Conservation (phyloP, 2,113 vertebrate genomes). For the Phodopus roborovskii region DNA sequence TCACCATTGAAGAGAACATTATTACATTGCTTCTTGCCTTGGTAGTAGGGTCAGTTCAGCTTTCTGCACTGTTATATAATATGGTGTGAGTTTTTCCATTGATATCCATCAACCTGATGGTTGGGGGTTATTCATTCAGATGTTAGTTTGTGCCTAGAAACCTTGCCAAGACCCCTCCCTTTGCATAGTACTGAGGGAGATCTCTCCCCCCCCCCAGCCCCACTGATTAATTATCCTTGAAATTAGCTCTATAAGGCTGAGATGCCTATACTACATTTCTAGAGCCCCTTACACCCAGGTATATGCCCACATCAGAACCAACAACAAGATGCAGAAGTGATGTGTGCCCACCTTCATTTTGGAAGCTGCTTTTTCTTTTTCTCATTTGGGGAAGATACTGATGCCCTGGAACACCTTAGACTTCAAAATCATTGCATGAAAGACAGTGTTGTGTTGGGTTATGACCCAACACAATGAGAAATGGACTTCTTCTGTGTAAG, state of each 20-base stretch:
- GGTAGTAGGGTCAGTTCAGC: neutral
- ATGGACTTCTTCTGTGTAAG: neutral
- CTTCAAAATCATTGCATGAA: neutral
- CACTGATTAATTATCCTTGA: neutral
- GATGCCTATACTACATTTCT: neutral
- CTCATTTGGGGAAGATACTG: neutral
- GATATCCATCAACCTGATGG: neutral
- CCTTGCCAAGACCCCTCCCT: neutral
- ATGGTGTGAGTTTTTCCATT: neutral
- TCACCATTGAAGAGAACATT: neutral
- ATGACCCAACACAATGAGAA: neutral
- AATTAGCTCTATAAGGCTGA: neutral
- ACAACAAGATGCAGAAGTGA: neutral
- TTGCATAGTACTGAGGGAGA: neutral
- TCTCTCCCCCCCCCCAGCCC: too few relatives aligned
- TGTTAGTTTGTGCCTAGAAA: neutral
- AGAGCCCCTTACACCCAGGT: neutral
- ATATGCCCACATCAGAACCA: neutral
- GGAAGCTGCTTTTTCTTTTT: neutral
- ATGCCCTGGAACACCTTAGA: neutral
- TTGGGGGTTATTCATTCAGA: neutral
- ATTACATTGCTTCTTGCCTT: neutral
- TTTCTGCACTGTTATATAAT: neutral
- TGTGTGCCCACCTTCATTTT: neutral
- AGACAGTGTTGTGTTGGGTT: neutral